Evolutionary conservation across 2,888 invertebrate genomes (phyloP), one percentile per base, ranked within the genome.

Genomic region (Sinhomidia bicolor): DNA sequence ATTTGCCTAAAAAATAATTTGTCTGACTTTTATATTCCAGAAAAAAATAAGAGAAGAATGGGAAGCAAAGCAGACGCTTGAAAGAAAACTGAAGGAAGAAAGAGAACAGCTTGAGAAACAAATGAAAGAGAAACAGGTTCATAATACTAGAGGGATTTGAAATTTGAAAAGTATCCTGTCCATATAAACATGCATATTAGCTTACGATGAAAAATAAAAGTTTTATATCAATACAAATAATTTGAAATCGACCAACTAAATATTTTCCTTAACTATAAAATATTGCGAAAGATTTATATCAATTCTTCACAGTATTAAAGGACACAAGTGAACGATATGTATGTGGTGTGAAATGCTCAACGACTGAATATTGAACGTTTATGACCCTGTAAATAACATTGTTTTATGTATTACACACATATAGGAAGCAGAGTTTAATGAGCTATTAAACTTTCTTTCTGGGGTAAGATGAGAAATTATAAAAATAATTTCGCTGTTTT

Each of bases 31-130:
- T 51, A 4, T 29, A n/a, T 54, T 91, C 60, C 91, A 93, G 93
- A 85, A 90, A 71, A 89, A 91, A 47, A 93, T 95, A 71, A 94
- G 94, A 76, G 93, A 95, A 93, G 97, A 97, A 94, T 96, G 96
- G 94, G 96, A 96, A 93, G 94, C 94, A 89, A 96, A 96, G 93
- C 95, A 96, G 93, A 94, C 94, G 92, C 94, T 92, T 91, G 94
- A 95, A 91, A 94, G 94, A 92, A 94, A 95, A 92, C 94, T 95
- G 91, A 94, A 95, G 93, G 95, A 95, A 89, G 94, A 94, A 94
- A 92, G 93, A 94, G 93, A 93, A 93, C 92, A 92, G 0, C 92
- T 93, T 60, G 92, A 93, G 80, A 93, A 93, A 95, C 90, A 94
- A 94, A 93, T 93, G 94, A 93, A 93, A 93, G 94, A 93, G 91